Evolutionary conservation across 2,888 invertebrate genomes (phyloP), one percentile per base, ranked within the genome.

Genomic region (Sicus ferrugineus): DNA sequence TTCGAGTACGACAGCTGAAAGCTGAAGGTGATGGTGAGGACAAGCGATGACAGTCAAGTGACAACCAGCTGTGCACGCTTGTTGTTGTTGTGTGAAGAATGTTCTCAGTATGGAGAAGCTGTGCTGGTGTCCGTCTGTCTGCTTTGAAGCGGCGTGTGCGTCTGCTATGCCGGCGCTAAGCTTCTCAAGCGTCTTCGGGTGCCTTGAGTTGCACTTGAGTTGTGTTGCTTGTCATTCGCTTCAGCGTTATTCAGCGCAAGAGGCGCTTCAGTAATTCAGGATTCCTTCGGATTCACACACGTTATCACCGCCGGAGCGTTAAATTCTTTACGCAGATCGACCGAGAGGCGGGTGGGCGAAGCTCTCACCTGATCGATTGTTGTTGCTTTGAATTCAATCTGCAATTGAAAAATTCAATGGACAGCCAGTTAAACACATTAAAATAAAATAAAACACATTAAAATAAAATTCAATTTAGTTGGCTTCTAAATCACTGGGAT

Each of bases 81-180:
- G n/a, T n/a, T n/a, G n/a, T n/a, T n/a, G n/a, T n/a, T n/a, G n/a
- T n/a, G n/a, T n/a, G n/a, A n/a, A n/a, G n/a, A n/a, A n/a, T n/a
- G n/a, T n/a, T n/a, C n/a, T n/a, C n/a, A n/a, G n/a, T n/a, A n/a
- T n/a, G n/a, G n/a, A n/a, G n/a, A n/a, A n/a, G n/a, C n/a, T n/a
- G 42, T 16, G 11, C 5, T 19, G 34, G 14, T 23, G 31, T 61
- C 26, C 23, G 23, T 19, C n/a, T 31, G 65, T 34, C 3, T n/a
- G 34, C 34, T 9, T 26, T 48, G 23, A 19, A 62, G 28, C 2
- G 46, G 48, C 26, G 30, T 62, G 62, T 48, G 38, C 14, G 38
- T 23, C 16, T 42, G 23, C 5, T 67, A 59, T 48, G 31, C 65
- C 31, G 67, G 67, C 67, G 67, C 67, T 67, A 46, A 66, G 66